Base-by-base conservation (phyloP, 2,888 invertebrate genomes). In the Bellardia pandia region DNA sequence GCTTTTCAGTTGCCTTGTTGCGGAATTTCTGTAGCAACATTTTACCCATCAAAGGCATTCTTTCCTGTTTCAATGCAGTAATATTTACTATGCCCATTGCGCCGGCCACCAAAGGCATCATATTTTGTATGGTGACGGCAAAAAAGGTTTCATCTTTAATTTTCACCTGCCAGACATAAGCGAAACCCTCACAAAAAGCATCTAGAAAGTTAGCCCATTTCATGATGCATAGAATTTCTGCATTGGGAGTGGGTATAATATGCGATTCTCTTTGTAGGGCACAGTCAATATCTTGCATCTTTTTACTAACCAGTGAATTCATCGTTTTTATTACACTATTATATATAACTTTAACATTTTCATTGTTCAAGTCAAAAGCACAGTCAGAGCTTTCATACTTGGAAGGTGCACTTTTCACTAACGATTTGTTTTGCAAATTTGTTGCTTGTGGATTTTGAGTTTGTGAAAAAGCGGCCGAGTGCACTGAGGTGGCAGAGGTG, bases 211-310 rank as follows among this genome's bases (percentile, higher is more conserved):
- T 93, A 0, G 90, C 90, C 93, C 93, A 93, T 51, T 92, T 92
- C 33, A 93, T 92, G 23, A 93, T 92, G 89, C 93, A 93, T 0
- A 93, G 85, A 11, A 93, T 92, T 48, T 92, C 93, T 37, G 92
- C 90, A 75, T 92, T 92, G 2, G 93, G 93, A 0, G 90, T 85
- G 0, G 93, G 93, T 64, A 93, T 92, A 8, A 92, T 90, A 82
- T 91, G 92, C 40, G 91, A 92, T 56, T 93, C 92, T 4, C 92
- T 91, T 60, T 90, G 91, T 77, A 93, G 88, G 2, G 93, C 93
- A 88, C 91, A 86, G 40, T 93, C 93, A 58, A 93, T 93, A 76
- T 93, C 93, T 86, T 93, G 92, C 93, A 93, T 93, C 79, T 93
- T 93, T 68, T 92, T 92, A 88, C 93, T 92, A 5, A 93, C 93